Evolutionary conservation across 2,113 vertebrate species (phyloP), one percentile per base, ranked within the genome.

Genomic region (Nothoprocta perdicaria): DNA sequence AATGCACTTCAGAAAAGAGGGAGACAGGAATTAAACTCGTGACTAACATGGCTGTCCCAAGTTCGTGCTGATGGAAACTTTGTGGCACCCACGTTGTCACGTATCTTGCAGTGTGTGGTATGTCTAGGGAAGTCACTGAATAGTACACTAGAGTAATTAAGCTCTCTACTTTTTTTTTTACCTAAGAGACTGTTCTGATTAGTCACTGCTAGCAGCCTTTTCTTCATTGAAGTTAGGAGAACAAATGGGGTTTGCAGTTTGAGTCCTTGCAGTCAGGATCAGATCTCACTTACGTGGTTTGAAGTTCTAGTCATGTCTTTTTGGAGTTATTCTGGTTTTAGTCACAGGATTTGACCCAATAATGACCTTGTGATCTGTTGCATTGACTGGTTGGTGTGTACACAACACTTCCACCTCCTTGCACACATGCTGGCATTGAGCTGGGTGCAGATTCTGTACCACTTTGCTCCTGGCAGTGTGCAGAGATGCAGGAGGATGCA

Each of bases 31-130:
- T 95, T 63, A 92, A 94, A 71, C 4, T 86, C 50, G 65, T 96
- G 92, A 97, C 93, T 96, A 95, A 94, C 67, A 7, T 68, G 92
- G 86, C 88, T 13, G 10, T 91, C 78, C 84, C 4, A 16, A 74
- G 89, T 93, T 92, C 40, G 26, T 96, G 92, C 93, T 86, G 66
- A 68, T 82, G 86, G 10, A 55, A 94, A 90, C 87, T 58, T 73
- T 88, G 61, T 5, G 17, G 93, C 93, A 95, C 95, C 94, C 95
- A 95, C 95, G 13, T 75, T 94, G 84, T 95, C 96, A 96, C 77
- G 75, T 91, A 95, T 93, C 90, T 89, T 92, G 69, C 90, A 53
- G 58, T 63, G 84, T 93, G 92, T 90, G 88, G 71, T 93, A 84
- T 45, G 80, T 94, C 86, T 97, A 75, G 80, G 61, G 91, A 92